phyloP scores from a whole-genome alignment of 1,140 invertebrate genomes.

The Cydia amplana region DNA sequence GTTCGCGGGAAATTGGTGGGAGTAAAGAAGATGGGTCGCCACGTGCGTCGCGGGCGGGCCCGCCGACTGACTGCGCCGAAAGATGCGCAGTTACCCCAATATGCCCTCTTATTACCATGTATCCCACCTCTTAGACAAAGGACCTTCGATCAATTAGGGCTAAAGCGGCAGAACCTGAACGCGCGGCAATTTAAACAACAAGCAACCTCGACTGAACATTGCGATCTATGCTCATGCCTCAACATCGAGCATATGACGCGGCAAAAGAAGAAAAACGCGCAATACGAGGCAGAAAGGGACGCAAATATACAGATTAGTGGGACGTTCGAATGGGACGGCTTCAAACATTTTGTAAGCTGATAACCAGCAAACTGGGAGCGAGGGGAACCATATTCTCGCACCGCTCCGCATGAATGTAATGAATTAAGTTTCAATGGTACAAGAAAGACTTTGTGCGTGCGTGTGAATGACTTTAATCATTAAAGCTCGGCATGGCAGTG shows the following conservation, averaged over 20 bases:
- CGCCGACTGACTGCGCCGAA: constrained; percentile 64
- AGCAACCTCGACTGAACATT: constrained; percentile 56
- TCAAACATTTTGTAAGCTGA: constrained; percentile 77
- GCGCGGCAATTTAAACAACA: constrained; percentile 40
- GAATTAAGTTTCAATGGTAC: constrained; percentile 76
- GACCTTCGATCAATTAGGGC: constrained; percentile 66
- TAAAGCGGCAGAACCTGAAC: constrained; percentile 41
- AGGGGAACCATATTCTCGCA: constrained; percentile 78
- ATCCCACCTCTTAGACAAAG: constrained; percentile 68
- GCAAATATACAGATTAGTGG: constrained; percentile 61
- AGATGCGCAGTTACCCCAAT: constrained; percentile 66
- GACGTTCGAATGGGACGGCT: constrained; percentile 61
- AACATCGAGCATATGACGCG: constrained; percentile 72
- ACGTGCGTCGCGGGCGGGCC: constrained; percentile 69
- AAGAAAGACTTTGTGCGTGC: constrained; percentile 59
- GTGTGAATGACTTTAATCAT: constrained; percentile 59
- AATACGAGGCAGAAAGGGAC: constrained; percentile 71
- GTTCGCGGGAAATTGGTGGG: constrained; percentile 55
- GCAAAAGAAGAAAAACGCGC: constrained; percentile 78
- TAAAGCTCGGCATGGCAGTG: constrained; percentile 48
- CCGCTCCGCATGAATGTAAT: constrained; percentile 76
- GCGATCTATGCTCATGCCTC: constrained; percentile 62
- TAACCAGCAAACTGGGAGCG: constrained; percentile 73
- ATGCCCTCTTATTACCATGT: constrained; percentile 66
- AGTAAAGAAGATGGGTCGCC: constrained; percentile 46